phyloP scores from a whole-genome alignment of 1,140 invertebrate genomes.

The Reticulitermes speratus region DNA sequence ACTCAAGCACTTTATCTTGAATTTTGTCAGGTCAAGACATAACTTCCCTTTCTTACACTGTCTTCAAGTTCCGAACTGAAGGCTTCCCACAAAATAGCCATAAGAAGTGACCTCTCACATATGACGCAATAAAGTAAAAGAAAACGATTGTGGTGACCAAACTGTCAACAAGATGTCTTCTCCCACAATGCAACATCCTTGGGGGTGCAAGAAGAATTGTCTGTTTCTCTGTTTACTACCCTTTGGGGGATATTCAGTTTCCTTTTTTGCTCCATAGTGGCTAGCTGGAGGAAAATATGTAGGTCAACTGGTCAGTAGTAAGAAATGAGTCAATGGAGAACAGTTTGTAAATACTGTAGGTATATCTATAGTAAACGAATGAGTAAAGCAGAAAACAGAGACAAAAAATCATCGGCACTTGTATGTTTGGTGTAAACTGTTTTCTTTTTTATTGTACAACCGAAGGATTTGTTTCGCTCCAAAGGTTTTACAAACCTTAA shows the following conservation, averaged over 20 bases:
- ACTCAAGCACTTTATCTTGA: no score
- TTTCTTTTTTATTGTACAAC: background rate
- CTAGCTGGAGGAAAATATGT: background rate
- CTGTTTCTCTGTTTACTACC: background rate
- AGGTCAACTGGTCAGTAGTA: conserved; percentile 4
- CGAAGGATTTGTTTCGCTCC: conserved; percentile 3
- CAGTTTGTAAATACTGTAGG: background rate
- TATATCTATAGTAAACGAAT: background rate
- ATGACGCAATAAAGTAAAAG: background rate
- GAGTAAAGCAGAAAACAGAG: background rate
- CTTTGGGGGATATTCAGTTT: background rate
- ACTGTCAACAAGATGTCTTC: conserved; percentile 5
- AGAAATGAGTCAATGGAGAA: background rate
- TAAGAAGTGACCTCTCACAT: no score
- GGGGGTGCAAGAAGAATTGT: background rate
- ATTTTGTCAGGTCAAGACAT: no score
- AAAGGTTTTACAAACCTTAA: background rate
- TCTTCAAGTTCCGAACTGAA: no score
- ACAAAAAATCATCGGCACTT: background rate
- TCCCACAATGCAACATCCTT: background rate
- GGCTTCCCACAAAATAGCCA: no score
- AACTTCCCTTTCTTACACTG: no score
- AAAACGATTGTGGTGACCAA: background rate
- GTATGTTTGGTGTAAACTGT: background rate
- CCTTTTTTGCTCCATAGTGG: background rate